These are phyloP conservation scores for Dipus sagitta DNA, from an alignment of 2,797 vertebrate species.

Conservation along the genomic window DNA sequence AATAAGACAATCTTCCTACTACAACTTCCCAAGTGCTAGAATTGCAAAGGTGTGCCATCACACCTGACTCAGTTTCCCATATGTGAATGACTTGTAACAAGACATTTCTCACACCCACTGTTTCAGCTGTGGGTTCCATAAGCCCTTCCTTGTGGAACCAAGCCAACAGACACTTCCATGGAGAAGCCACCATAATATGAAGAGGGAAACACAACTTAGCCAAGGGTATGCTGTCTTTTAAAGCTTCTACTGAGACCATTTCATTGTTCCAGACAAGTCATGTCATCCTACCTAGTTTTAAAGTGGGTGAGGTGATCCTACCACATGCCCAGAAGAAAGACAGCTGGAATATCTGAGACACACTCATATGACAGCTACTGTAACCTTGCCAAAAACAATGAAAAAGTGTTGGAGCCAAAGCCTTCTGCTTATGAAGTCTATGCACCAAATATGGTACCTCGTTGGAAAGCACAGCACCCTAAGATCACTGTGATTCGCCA, in stretches of 20 bases:
- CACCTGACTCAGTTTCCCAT: neutral
- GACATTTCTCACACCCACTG: neutral
- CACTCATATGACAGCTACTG: neutral
- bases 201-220: neutral
- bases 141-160: neutral
- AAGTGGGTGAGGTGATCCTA: neutral
- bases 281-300: neutral
- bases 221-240: neutral
- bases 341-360: constrained; percentile 13
- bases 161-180: neutral
- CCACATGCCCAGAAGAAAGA: neutral
- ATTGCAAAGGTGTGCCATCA: too few relatives aligned
- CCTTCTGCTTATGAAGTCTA: neutral
- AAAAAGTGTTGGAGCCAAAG: neutral
- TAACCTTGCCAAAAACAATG: constrained; percentile 26
- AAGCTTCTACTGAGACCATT: constrained; percentile 24
- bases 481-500: neutral
- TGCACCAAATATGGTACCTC: neutral
- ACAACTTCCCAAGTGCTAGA: neutral
- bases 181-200: neutral
- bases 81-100: neutral
- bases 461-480: neutral
- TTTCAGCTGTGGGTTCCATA: neutral
- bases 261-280: constrained; percentile 49
- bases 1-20: neutral